Percentiles rank a stretch among this genome's conserved stretches.
Evolutionary conservation across 2,113 vertebrate species (phyloP).

Genomic region (Mesocricetus auratus): DNA sequence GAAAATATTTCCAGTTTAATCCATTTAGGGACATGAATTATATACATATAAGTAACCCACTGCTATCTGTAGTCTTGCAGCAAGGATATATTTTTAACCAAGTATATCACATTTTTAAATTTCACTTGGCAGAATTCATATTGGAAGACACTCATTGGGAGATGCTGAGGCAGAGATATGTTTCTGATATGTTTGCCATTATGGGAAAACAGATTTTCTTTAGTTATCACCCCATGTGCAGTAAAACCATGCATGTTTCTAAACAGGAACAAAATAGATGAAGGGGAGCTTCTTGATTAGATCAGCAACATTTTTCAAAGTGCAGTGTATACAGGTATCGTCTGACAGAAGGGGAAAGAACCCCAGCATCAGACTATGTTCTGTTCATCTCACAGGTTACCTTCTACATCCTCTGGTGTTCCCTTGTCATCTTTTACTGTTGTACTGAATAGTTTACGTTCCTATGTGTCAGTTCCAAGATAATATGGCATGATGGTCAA

Average conservation of each 20-base stretch:
- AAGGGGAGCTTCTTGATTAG: background rate
- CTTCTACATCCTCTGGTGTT: background rate
- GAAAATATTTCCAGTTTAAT: slow-evolving; percentile 14
- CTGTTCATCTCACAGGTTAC: background rate
- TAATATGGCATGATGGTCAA: background rate
- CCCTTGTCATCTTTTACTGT: background rate
- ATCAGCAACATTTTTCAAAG: background rate
- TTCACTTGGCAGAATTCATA: background rate
- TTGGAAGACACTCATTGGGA: background rate
- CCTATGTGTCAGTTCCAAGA: background rate
- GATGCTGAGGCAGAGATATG: background rate
- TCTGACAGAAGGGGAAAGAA: background rate
- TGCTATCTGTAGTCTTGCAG: background rate
- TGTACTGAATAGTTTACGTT: background rate
- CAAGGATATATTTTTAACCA: slow-evolving; percentile 22
- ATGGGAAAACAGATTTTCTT: background rate
- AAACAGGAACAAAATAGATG: slow-evolving; percentile 2
- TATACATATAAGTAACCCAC: background rate
- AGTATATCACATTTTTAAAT: background rate
- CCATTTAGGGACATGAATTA: background rate
- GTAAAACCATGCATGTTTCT: background rate
- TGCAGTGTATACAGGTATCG: background rate
- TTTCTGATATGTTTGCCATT: background rate
- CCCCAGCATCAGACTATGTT: background rate
- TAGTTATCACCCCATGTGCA: background rate